Evolutionary conservation across 1,140 invertebrate genomes (phyloP), one percentile per base, ranked within the genome.

Genomic region (Bombus waltoni): DNA sequence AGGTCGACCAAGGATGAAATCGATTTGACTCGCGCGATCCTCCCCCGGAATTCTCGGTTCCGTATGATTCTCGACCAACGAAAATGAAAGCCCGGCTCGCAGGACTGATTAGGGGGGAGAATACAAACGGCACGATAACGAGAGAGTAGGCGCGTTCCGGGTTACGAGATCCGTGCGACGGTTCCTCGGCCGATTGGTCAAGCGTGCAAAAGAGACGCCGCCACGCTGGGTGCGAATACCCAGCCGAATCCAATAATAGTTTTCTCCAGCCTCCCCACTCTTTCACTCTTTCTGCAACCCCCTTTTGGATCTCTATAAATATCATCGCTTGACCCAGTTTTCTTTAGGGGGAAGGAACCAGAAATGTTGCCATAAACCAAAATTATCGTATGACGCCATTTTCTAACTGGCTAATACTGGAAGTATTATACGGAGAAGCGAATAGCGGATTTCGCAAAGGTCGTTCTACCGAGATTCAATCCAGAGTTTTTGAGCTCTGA

Each of bases 231-330:
- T 80, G 68, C 57, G 57, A 82, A 86, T 75, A 65, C 78, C 82
- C 44, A 42, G 65, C 25, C 11, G 35, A 25, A 28, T 86, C 89
- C 83, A 90, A 90, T 90, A 90, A 90, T 90, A 90, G 76, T 65
- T 75, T 80, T 66, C 88, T 90, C 86, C 86, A 86, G 86, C n/a
- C 80, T 66, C 40, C 85, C 38, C 59, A 38, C 75, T 62, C 75
- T 15, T 42, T 32, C n/a, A 22, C 76, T 66, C 71, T 68, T 76
- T 59, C 44, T 47, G 73, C 78, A 89, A 87, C 85, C 79, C 83
- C 85, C 75, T 81, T 89, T 88, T 53, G 25, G n/a, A 5, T 0
- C 47, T 74, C 89, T 90, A 90, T 90, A 88, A 90, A 90, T 90
- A 90, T 28, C 25, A 62, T 73, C 68, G 25, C 65, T 18, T 76